Conservation (phyloP, 2,113 vertebrate species). For the Scolopax mira region DNA sequence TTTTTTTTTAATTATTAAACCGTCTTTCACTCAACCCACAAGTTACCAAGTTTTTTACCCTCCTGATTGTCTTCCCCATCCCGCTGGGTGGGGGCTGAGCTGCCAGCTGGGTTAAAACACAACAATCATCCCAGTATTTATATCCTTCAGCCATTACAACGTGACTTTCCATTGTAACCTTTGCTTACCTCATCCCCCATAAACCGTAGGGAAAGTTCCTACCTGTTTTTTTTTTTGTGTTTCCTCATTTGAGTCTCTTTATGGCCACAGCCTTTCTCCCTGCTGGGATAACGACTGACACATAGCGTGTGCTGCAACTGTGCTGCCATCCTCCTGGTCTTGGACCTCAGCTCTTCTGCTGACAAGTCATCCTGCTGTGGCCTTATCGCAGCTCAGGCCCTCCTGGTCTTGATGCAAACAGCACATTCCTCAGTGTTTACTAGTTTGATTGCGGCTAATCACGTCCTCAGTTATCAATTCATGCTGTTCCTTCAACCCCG, state of each 20-base stretch:
- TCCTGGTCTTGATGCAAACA: not conserved
- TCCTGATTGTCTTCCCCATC: not conserved
- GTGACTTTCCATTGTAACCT: not conserved
- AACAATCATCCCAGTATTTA: not conserved
- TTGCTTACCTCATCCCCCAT: not conserved
- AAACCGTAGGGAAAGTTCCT: not conserved
- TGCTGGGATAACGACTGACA: not conserved
- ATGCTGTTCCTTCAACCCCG: not conserved
- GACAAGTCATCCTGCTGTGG: not conserved
- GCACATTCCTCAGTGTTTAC: slow-evolving; percentile 25
- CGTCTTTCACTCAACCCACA: not conserved
- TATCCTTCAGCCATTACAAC: not conserved
- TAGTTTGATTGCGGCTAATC: not conserved
- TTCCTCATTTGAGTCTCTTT: not conserved
- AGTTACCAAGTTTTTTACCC: not conserved
- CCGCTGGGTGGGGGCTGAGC: not conserved
- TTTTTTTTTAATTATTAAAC: not conserved
- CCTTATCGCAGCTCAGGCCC: not conserved
- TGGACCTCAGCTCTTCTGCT: not conserved
- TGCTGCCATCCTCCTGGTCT: not conserved
- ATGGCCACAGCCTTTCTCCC: not conserved
- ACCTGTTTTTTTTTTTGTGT: not conserved
- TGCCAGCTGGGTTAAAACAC: not conserved
- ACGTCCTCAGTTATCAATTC: not conserved
- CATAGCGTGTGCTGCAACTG: not conserved